Conservation (phyloP, 2,113 vertebrate genomes). For the Zapus hudsonius region DNA sequence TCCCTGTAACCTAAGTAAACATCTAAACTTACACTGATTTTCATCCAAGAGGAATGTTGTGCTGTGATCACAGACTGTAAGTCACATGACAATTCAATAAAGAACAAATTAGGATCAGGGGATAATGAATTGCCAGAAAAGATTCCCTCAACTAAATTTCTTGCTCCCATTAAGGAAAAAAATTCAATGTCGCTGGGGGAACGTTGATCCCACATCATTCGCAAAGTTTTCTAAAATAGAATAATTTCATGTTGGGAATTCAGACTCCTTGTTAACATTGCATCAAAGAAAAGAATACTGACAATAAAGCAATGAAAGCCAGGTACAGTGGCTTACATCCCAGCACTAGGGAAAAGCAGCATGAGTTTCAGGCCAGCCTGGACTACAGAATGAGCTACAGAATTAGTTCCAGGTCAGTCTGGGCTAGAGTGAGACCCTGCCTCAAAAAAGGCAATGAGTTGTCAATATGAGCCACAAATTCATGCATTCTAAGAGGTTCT, state of each 20-base stretch:
- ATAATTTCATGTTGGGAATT: slow-evolving; percentile 34
- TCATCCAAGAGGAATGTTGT: neutral
- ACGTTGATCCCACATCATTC: neutral
- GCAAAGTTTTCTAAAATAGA: slow-evolving; percentile 32
- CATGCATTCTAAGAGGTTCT: slow-evolving; percentile 19
- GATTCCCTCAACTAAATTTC: neutral
- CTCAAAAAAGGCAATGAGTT: slow-evolving; percentile 5
- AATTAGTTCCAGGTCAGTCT: too few species aligned
- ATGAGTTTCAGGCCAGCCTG: too few species aligned
- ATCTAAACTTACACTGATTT: slow-evolving; percentile 46
- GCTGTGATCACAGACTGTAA: slow-evolving; percentile 39
- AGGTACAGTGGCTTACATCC: too few species aligned
- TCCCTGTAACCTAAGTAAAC: slow-evolving; percentile 40
- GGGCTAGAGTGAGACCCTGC: too few species aligned
- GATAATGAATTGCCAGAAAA: slow-evolving; percentile 46
- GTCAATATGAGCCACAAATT: slow-evolving; percentile 35
- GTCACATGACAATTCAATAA: slow-evolving; percentile 27
- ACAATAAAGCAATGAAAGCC: neutral
- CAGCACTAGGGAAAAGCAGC: too few species aligned
- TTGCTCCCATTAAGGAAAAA: neutral
- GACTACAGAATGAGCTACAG: too few species aligned
- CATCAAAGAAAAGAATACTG: slow-evolving; percentile 40
- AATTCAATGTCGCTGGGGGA: neutral
- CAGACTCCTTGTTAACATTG: slow-evolving; percentile 70
- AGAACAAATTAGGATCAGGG: slow-evolving; percentile 21